phyloP scores from a whole-genome alignment of 2,113 vertebrate species.

The Myiagra hebetior region DNA sequence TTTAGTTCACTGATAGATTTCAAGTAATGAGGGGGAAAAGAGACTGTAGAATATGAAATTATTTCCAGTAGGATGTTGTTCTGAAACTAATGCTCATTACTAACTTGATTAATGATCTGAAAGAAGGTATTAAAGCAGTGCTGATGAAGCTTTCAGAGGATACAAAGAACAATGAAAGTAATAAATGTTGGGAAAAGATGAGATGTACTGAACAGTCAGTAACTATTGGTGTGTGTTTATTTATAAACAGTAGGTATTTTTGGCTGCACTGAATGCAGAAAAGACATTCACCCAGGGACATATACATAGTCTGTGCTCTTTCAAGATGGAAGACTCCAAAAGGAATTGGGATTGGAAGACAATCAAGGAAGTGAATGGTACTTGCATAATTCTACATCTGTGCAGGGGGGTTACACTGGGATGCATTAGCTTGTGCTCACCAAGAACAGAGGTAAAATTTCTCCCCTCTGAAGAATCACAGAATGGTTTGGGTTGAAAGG shows the following conservation, averaged over 20 bases:
- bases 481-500: background rate
- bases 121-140: background rate
- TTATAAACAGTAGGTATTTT: background rate
- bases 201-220: background rate
- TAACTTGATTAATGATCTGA: constrained; percentile 27
- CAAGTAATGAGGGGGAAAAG: background rate
- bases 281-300: background rate
- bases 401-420: background rate
- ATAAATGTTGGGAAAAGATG: background rate
- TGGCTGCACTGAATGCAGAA: background rate
- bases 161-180: background rate
- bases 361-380: background rate
- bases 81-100: constrained; percentile 18
- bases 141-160: constrained; percentile 7
- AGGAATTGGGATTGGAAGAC: background rate
- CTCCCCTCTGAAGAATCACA: background rate
- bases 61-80: background rate
- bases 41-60: background rate
- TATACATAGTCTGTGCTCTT: background rate
- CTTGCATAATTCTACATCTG: background rate
- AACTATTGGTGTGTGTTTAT: background rate
- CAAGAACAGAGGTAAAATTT: background rate
- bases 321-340: background rate
- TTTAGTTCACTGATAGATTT: background rate
- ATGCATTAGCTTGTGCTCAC: background rate